Conservation (phyloP, 2,888 invertebrate species). For the Dicyrtoma fusca region DNA sequence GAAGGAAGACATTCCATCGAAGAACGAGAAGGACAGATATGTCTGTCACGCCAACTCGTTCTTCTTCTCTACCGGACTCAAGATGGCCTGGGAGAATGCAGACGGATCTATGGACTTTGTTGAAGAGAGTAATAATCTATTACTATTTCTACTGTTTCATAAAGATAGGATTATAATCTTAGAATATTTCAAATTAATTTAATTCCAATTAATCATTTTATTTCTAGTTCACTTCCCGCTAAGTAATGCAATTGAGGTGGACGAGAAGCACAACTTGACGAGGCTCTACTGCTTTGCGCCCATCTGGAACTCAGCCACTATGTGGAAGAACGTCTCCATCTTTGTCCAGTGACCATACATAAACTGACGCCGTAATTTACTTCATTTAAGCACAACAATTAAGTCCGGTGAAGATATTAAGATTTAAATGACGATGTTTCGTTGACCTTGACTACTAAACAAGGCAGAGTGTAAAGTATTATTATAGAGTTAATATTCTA, state of each 20-base stretch:
- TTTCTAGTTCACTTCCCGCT: conserved; percentile 30
- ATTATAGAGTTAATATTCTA: too few species aligned
- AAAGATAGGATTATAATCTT: too few species aligned
- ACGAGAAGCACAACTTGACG: conserved; percentile 39
- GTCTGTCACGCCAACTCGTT: conserved; percentile 33
- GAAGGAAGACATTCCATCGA: conserved; percentile 25
- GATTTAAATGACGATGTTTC: too few species aligned
- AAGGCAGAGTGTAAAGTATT: too few species aligned
- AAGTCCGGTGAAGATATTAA: too few species aligned
- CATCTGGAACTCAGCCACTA: conserved; percentile 47
- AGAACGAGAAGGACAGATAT: background rate
- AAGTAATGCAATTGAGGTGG: conserved; percentile 34
- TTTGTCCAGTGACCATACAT: conserved; percentile 15
- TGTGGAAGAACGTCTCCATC: conserved; percentile 50
- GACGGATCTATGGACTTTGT: conserved; percentile 29
- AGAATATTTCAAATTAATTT: too few species aligned
- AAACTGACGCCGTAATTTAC: too few species aligned
- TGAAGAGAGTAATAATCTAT: conserved; percentile 19
- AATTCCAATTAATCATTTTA: background rate
- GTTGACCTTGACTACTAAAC: too few species aligned
- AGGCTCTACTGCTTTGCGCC: conserved; percentile 51
- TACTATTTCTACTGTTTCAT: too few species aligned
- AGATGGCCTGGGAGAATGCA: conserved; percentile 29
- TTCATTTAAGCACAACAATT: too few species aligned
- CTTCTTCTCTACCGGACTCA: conserved; percentile 36